Conservation (phyloP, 2,797 vertebrate genomes). For the Sparus aurata region DNA sequence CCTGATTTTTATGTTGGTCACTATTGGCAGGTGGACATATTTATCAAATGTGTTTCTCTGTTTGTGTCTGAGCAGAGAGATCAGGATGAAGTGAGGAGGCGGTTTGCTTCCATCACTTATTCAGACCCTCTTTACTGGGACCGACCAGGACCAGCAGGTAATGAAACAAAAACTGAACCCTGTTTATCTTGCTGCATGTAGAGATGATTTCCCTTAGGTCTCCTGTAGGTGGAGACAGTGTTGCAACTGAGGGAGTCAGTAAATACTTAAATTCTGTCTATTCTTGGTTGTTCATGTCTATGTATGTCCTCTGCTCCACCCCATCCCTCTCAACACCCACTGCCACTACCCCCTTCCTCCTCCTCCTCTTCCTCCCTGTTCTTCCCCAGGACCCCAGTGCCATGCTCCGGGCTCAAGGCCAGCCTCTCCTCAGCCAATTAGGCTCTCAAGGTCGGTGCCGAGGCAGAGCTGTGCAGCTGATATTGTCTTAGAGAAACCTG, state of each 20-base stretch:
- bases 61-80: conserved; percentile 85
- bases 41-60: conserved; percentile 15
- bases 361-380: conserved; percentile 30
- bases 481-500: conserved; percentile 86
- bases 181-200: conserved; percentile 1
- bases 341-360: neutral
- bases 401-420: conserved; percentile 68
- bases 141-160: conserved; percentile 75
- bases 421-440: conserved; percentile 88
- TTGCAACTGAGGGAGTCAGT: conserved; percentile 7
- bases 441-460: conserved; percentile 82
- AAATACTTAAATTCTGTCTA: conserved; percentile 25
- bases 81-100: conserved; percentile 91
- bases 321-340: conserved; percentile 7
- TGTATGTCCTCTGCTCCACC: conserved; percentile 30
- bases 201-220: neutral
- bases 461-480: conserved; percentile 71
- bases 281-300: conserved; percentile 2
- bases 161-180: neutral
- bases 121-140: conserved; percentile 86
- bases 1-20: conserved; percentile 1
- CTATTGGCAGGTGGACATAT: conserved; percentile 7
- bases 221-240: conserved; percentile 79
- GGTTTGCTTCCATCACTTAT: conserved; percentile 89
- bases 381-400: conserved; percentile 77